A percentile compares a stretch with the other conserved stretches of the same genome.
Evolutionary conservation across 2,888 invertebrate species (phyloP).

Genomic region (Chrysina gloriosa): DNA sequence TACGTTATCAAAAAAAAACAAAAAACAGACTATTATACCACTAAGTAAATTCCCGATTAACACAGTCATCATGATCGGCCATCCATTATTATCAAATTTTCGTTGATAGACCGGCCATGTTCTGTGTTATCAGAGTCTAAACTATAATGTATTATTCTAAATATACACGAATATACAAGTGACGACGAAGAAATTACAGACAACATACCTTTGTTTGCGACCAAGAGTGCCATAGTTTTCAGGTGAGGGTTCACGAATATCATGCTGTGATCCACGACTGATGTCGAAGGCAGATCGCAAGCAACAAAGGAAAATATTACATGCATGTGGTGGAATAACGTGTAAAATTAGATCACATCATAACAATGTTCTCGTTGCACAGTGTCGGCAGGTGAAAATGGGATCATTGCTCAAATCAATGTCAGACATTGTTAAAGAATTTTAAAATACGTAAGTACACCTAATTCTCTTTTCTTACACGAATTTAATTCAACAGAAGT

Average conservation of each 20-base stretch:
- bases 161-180: background rate
- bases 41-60: too few species aligned
- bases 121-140: too few species aligned
- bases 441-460: too few species aligned
- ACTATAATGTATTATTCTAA: too few species aligned
- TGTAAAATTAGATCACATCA: conserved; percentile 36
- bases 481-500: background rate
- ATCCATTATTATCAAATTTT: too few species aligned
- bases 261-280: conserved; percentile 82
- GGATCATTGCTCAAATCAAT: conserved; percentile 35
- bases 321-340: conserved; percentile 48
- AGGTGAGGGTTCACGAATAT: conserved; percentile 79
- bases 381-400: background rate
- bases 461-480: too few species aligned
- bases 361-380: conserved; percentile 23
- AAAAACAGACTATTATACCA: too few species aligned
- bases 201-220: conserved; percentile 82
- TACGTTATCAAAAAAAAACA: too few species aligned
- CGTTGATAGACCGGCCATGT: too few species aligned
- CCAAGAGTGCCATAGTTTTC: conserved; percentile 75
- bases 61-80: too few species aligned
- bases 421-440: conserved; percentile 26
- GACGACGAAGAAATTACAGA: conserved; percentile 16
- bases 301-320: conserved; percentile 55
- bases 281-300: conserved; percentile 42